Evolutionary conservation across 2,797 vertebrate species (phyloP).

Genomic region (Amphiprion clarkii): DNA sequence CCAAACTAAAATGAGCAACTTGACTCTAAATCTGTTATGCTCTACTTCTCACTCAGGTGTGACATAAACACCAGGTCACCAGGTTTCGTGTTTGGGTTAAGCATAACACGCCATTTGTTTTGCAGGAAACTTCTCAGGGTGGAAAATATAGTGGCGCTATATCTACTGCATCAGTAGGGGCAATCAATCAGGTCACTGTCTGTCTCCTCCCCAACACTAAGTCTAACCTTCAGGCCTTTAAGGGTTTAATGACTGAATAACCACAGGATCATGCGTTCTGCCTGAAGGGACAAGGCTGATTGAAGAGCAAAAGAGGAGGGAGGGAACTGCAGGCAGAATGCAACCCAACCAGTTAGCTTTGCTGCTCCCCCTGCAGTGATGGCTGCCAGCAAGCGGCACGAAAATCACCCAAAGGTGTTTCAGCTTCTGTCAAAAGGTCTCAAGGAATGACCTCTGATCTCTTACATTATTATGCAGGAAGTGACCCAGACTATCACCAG

Average conservation of each 20-base stretch:
- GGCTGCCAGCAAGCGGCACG: constrained; percentile 49
- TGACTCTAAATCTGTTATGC: too few relatives aligned
- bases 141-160: neutral
- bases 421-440: constrained; percentile 26
- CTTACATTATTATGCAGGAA: constrained; percentile 10
- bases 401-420: constrained; percentile 56
- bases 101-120: constrained; percentile 7
- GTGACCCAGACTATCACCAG: neutral
- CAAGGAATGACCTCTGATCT: constrained; percentile 13
- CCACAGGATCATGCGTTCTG: constrained; percentile 55
- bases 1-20: too few relatives aligned
- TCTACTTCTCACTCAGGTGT: constrained; percentile 1
- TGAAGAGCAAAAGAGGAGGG: constrained; percentile 69
- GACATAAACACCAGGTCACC: neutral
- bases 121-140: neutral
- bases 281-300: constrained; percentile 76
- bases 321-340: constrained; percentile 79
- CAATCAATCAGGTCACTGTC: constrained; percentile 62
- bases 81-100: neutral
- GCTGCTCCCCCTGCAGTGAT: constrained; percentile 62
- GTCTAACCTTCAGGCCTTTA: constrained; percentile 50
- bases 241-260: constrained; percentile 68
- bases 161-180: constrained; percentile 42
- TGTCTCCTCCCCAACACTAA: constrained; percentile 24
- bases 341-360: constrained; percentile 78